These are phyloP conservation scores for Paragorgia papillata DNA, from an alignment of 92 coral and sea anemone species.

Conservation along the genomic window DNA sequence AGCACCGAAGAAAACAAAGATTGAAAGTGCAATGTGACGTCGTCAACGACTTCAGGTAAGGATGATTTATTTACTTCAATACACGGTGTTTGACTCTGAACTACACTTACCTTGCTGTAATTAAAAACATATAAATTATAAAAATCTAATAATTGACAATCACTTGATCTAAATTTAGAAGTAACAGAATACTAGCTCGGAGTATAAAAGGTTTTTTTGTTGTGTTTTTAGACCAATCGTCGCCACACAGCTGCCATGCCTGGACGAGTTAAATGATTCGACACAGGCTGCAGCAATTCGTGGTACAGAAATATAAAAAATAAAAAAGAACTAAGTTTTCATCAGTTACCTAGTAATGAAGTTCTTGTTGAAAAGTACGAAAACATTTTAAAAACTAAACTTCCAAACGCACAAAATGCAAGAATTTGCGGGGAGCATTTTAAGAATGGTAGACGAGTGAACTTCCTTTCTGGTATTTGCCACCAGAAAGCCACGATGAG, in stretches of 20 bases:
- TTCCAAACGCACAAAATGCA: slow-evolving; percentile 14
- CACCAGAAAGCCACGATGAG: neutral
- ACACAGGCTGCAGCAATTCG: slow-evolving; percentile 23
- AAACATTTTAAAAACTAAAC: slow-evolving; percentile 5
- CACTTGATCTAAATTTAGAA: neutral
- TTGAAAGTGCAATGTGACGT: no score
- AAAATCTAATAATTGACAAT: neutral
- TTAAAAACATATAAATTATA: no score
- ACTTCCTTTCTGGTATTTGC: neutral
- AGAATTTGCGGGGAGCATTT: slow-evolving; percentile 30
- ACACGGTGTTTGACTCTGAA: no score
- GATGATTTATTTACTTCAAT: neutral
- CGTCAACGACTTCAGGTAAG: neutral
- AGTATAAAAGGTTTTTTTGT: slow-evolving; percentile 4
- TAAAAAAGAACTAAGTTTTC: slow-evolving; percentile 13
- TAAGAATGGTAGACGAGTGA: slow-evolving; percentile 25
- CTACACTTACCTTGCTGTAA: no score
- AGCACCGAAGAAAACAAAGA: no score
- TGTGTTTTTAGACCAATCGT: neutral
- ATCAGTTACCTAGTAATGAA: slow-evolving; percentile 19
- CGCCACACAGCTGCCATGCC: slow-evolving; percentile 20
- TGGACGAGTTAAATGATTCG: slow-evolving; percentile 18
- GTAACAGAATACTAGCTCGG: slow-evolving; percentile 6
- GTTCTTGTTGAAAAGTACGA: slow-evolving; percentile 22
- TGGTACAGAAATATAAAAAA: slow-evolving; percentile 5